Evolutionary conservation across 53 echinoderm and acorn worm genomes (phyloP), one percentile per base, ranked within the genome.

Genomic region (Echinometra lucunter): DNA sequence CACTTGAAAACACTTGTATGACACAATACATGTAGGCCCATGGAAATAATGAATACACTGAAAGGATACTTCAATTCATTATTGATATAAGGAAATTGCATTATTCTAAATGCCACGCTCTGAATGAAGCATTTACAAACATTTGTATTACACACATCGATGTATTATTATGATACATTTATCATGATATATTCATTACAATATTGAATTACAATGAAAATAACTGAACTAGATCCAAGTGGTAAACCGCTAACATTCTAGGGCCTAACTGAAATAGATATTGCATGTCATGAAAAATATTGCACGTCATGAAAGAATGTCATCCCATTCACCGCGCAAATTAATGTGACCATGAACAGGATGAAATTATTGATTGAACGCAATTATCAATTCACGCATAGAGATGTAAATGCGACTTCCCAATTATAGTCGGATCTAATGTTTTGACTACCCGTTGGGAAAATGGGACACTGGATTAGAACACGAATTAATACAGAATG

Each of bases 391-490:
- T 85, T 47, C 13, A 16, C n/a, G 82, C 15, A 10, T 49, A 85
- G 28, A 81, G 85, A 49, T 85, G 81, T 44, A 81, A 44, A 47
- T 49, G 47, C 0, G 40, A n/a, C 3, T 85, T 28, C 85, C 85
- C 27, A 12, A 28, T 25, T 83, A 16, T 85, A 47, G 85, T 85
- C 85, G 49, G 3, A 85, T 85, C 47, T 25, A 3, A n/a, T 85
- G 85, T 49, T 85, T 85, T 25, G 28, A 49, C 28, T 78, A 47
- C 27, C 85, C 53, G 30, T 23, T 45, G 27, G 23, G 47, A 85
- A 85, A 47, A 85, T 45, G 49, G 85, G 28, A 28, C 85, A 85
- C n/a, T 27, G 49, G 85, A 85, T 85, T 49, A 85, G n/a, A 85
- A 85, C 13, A 10, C 12, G 13, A 40, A 85, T 85, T 49, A n/a